phyloP scores from a whole-genome alignment of 2,113 vertebrate species.

The Emydocephalus ijimae region DNA sequence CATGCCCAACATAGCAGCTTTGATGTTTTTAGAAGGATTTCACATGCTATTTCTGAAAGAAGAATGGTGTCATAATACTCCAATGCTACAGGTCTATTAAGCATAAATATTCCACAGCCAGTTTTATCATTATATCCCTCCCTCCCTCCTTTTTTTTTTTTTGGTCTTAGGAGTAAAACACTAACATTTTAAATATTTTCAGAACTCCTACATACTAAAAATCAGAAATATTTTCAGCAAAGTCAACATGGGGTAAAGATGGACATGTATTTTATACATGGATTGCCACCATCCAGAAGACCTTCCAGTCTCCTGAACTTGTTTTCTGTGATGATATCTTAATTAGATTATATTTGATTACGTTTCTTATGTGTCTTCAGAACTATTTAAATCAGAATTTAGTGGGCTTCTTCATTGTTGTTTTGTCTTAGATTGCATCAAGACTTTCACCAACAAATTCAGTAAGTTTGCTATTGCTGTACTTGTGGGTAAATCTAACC shows the following conservation, averaged over 20 bases:
- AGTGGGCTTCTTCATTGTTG: not conserved
- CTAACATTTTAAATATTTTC: not conserved
- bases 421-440: not conserved
- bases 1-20: not conserved
- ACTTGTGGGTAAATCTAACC: not conserved
- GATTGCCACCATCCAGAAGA: not conserved
- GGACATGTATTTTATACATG: not conserved
- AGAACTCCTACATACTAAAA: not conserved
- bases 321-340: not conserved
- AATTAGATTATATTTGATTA: not conserved
- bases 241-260: not conserved
- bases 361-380: not conserved
- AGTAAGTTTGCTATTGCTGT: not conserved
- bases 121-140: not conserved
- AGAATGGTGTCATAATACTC: not conserved
- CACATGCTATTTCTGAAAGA: not conserved
- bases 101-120: not conserved
- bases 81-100: not conserved
- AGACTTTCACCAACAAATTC: not conserved
- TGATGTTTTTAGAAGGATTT: not conserved
- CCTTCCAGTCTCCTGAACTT: not conserved
- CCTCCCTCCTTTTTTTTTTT: not conserved
- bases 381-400: not conserved
- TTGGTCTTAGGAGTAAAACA: not conserved
- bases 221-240: not conserved